phyloP scores from a whole-genome alignment of 1,140 invertebrate species.

The Drosophila busckii region DNA sequence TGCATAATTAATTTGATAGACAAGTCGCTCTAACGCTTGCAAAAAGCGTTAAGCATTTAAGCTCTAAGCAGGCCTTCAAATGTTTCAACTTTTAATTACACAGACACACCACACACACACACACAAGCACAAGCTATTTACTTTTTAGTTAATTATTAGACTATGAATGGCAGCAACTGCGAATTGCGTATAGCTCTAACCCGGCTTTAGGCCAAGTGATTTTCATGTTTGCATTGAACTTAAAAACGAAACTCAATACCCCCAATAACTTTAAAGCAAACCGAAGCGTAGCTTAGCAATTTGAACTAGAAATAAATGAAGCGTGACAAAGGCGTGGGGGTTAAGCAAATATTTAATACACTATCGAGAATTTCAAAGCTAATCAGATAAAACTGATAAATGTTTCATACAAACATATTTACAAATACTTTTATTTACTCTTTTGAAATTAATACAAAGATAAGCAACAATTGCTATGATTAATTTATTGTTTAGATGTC shows the following conservation, averaged over 20 bases:
- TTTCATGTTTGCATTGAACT: conserved; percentile 57
- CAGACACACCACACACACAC: too few relatives aligned
- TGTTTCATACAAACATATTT: too few relatives aligned
- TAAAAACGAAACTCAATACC: conserved; percentile 32
- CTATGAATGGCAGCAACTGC: conserved; percentile 43
- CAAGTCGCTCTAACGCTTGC: not conserved
- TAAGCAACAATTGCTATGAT: too few relatives aligned
- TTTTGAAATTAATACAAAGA: too few relatives aligned
- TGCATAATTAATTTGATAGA: conserved; percentile 45
- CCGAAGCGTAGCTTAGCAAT: conserved; percentile 10
- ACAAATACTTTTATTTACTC: too few relatives aligned
- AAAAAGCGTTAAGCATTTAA: not conserved
- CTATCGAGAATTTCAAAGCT: too few relatives aligned
- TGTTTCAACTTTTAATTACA: conserved; percentile 56
- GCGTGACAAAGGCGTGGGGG: too few relatives aligned
- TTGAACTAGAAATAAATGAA: conserved; percentile 13
- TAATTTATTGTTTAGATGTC: too few relatives aligned
- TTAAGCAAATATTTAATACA: too few relatives aligned
- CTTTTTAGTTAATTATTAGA: conserved; percentile 63
- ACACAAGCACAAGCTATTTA: conserved; percentile 17
- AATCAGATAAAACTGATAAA: too few relatives aligned
- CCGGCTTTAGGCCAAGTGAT: conserved; percentile 19
- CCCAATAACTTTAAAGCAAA: not conserved
- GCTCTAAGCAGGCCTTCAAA: conserved; percentile 36
- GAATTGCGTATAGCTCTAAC: conserved; percentile 1